Evolutionary conservation across 2,797 vertebrate species (phyloP), one percentile per base, ranked within the genome.

Genomic region (Myoxocephalus aenaeus): DNA sequence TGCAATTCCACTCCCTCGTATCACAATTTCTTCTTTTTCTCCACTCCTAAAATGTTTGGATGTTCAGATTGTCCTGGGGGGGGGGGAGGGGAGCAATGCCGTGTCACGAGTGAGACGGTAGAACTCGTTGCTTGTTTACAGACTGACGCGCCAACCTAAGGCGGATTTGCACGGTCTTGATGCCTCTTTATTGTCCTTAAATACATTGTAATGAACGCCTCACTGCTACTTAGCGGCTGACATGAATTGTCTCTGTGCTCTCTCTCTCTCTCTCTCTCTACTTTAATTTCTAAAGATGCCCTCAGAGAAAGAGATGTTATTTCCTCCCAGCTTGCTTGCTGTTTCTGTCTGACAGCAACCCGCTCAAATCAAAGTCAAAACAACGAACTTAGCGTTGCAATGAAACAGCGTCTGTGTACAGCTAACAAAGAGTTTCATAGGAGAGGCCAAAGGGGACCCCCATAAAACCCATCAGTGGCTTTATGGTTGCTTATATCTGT

Each of bases 231-330:
- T 56, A 63, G 61, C 42, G 17, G 69, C 70, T 69, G 12, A 66
- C 63, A 59, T 54, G 22, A 77, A 61, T 72, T 71, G 65, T 77
- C 58, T 68, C 44, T 58, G 18, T 1, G 48, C 44, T 75, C 75
- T 77, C 38, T 42, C 40, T 38, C 10, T 38, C 34, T 36, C 34
- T 36, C 36, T 38, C 36, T 38, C 36, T 38, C 36, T 54, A 51
- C 74, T 82, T 73, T 7, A 34, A 79, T 77, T 75, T 76, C 61
- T 54, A n/a, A 63, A 74, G 34, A 61, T 58, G 53, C 61, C 58
- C 72, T 62, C 64, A 70, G 63, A 85, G 51, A 44, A 83, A 80
- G 17, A 59, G 17, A 59, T 77, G 48, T 67, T 67, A 70, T 67
- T 66, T 36, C 18, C 58, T 46, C 22, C 42, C 74, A 58, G 56